Conservation (phyloP, 2,797 vertebrate genomes). For the Poecilia gillii region DNA sequence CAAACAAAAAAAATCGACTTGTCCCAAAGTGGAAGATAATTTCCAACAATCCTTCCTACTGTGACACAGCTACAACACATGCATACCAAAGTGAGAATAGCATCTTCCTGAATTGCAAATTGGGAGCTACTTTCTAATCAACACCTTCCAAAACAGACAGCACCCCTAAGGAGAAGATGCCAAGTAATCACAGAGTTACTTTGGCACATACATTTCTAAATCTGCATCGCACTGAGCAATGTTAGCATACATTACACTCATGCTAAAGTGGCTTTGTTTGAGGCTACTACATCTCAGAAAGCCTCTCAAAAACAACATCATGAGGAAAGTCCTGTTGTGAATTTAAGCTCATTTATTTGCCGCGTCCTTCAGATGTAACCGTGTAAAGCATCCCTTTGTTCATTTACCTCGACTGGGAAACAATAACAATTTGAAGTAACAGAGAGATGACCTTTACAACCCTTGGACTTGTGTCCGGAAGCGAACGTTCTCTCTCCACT, state of each 20-base stretch:
- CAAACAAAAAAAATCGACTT: neutral
- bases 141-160: slow-evolving; percentile 55
- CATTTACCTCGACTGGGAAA: neutral
- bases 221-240: slow-evolving; percentile 23
- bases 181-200: slow-evolving; percentile 34
- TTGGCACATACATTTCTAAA: slow-evolving; percentile 15
- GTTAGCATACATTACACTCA: slow-evolving; percentile 9
- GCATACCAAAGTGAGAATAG: slow-evolving; percentile 31
- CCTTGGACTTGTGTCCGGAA: neutral
- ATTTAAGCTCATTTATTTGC: neutral
- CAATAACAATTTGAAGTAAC: neutral
- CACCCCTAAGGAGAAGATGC: slow-evolving; percentile 47
- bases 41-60: slow-evolving; percentile 12
- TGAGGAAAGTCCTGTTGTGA: neutral
- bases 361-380: neutral
- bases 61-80: slow-evolving; percentile 21
- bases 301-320: slow-evolving; percentile 16
- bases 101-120: slow-evolving; percentile 40
- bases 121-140: slow-evolving; percentile 61
- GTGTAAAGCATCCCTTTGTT: neutral
- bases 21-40: slow-evolving; percentile 6
- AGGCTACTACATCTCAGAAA: slow-evolving; percentile 3
- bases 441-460: neutral
- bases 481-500: neutral
- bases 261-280: slow-evolving; percentile 26